Base-by-base conservation (phyloP, 2,888 invertebrate species). In the Epirrhoe tristata region DNA sequence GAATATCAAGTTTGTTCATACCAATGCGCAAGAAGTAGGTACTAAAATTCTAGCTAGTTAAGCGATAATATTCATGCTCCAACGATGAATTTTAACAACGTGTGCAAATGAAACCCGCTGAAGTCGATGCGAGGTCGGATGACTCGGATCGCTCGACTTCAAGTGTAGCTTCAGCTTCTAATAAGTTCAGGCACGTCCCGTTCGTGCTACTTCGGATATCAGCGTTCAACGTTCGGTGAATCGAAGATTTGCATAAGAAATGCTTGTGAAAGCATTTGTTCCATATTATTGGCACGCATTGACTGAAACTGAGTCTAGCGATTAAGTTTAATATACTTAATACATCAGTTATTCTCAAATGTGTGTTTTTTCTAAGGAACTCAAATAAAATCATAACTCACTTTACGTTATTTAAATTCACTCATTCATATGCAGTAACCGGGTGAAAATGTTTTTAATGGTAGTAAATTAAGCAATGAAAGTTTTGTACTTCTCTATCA, bases 51-150 rank as follows among this genome's bases (percentile, higher is more conserved):
- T 43, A 43, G 12, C 43, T 64, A 56, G 63, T 52, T 31, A 10
- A 66, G 58, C 57, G 80, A 80, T 84, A 83, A 84, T 81, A 79
- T 75, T 74, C 73, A 74, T 77, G 80, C 77, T 81, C 77, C 75
- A 73, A 73, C 71, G 69, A 78, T 74, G 78, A 80, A 83, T 74
- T 73, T 84, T 84, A 85, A 84, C 83, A 80, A 73, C 77, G 74
- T 75, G 77, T 76, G 80, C 77, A 77, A 83, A 82, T 81, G 80
- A 81, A 78, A 75, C 70, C 66, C 17, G 58, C 58, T 71, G 53
- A 58, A 71, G 65, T 62, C 68, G 34, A 34, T 34, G 39, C 46
- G 66, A 68, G 65, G 62, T 72, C 69, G 62, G 61, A 31, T 73
- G 58, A 66, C 66, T 69, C 64, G 69, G 56, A 67, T 68, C 63